These are phyloP conservation scores for Esperia sulphurella DNA, from an alignment of 2,888 invertebrate species.

Conservation along the genomic window DNA sequence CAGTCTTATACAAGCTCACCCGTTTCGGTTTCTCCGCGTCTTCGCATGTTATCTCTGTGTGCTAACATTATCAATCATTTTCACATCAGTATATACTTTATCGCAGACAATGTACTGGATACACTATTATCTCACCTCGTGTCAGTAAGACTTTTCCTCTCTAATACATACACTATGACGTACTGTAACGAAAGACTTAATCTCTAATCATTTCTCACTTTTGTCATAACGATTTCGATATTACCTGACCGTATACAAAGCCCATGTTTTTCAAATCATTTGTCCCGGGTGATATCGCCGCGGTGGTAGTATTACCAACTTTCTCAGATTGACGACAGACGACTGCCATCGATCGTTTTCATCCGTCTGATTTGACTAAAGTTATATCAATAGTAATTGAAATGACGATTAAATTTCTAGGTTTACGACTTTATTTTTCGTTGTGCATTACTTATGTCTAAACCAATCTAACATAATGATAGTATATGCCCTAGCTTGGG, in stretches of 20 bases:
- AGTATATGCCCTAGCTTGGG: slow-evolving; percentile 24
- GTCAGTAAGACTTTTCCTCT: slow-evolving; percentile 26
- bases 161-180: slow-evolving; percentile 25
- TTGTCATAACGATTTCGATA: too few relatives aligned
- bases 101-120: slow-evolving; percentile 35
- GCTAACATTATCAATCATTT: slow-evolving; percentile 35
- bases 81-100: slow-evolving; percentile 38
- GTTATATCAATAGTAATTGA: slow-evolving; percentile 15
- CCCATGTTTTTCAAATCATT: too few relatives aligned
- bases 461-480: slow-evolving; percentile 47
- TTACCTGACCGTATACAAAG: too few relatives aligned
- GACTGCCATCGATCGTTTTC: too few relatives aligned
- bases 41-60: slow-evolving; percentile 21
- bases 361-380: too few relatives aligned
- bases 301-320: too few relatives aligned
- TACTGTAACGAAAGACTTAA: too few relatives aligned
- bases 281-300: too few relatives aligned
- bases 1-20: slow-evolving; percentile 1
- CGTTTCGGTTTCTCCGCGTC: slow-evolving; percentile 10
- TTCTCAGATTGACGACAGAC: too few relatives aligned
- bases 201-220: too few relatives aligned
- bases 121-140: slow-evolving; percentile 40
- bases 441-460: slow-evolving; percentile 25
- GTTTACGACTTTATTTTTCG: too few relatives aligned
- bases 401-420: too few relatives aligned